These are phyloP conservation scores for Pardalotus punctatus DNA, from an alignment of 2,113 vertebrate species.

Conservation along the genomic window DNA sequence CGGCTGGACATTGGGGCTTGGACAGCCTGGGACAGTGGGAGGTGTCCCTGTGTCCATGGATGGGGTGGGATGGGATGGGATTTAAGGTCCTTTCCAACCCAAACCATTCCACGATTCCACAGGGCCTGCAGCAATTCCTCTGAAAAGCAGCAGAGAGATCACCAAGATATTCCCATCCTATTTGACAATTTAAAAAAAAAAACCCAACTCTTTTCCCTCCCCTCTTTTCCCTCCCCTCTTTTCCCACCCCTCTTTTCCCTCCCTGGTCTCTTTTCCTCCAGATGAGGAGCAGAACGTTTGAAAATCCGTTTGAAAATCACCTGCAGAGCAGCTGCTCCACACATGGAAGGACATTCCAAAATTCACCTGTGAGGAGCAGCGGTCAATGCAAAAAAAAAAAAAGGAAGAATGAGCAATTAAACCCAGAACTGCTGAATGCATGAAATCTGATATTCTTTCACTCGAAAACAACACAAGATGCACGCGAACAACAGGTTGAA, in stretches of 20 bases:
- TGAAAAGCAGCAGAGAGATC: neutral
- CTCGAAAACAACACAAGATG: neutral
- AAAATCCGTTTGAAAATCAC: neutral
- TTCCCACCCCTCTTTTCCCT: neutral
- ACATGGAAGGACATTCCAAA: neutral
- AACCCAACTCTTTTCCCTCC: accelerated
- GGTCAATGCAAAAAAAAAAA: neutral
- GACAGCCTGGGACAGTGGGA: accelerated
- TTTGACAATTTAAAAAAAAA: neutral
- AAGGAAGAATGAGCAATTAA: accelerated
- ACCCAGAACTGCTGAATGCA: neutral
- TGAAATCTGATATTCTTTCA: accelerated
- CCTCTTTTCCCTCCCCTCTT: neutral
- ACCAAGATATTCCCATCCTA: neutral
- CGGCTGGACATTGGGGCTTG: too few relatives aligned
- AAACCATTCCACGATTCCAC: neutral
- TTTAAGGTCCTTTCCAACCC: neutral
- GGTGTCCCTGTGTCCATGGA: neutral
- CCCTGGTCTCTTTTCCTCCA: neutral
- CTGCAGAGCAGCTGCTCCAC: too few relatives aligned
- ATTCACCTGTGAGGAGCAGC: neutral
- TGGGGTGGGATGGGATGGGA: too few relatives aligned
- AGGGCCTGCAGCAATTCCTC: too few relatives aligned
- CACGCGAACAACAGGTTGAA: neutral
- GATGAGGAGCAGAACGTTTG: neutral